Percentiles rank a stretch among this genome's conserved stretches.
Evolutionary conservation across 2,797 vertebrate genomes (phyloP).

Genomic region (Bradypus variegatus): DNA sequence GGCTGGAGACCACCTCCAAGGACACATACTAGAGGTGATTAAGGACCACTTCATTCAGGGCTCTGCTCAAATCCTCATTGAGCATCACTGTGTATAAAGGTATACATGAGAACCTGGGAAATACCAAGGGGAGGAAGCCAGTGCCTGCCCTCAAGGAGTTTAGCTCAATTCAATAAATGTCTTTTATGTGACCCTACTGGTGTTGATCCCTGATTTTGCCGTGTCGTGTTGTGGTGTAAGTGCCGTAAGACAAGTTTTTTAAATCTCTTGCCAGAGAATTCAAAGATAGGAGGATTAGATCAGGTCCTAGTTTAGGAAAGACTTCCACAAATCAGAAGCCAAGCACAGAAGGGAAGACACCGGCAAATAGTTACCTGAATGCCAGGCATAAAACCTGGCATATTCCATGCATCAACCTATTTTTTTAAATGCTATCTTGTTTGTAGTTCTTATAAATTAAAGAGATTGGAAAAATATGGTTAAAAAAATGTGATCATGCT

Average conservation of each 20-base stretch:
- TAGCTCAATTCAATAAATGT: not conserved
- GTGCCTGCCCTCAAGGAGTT: not conserved
- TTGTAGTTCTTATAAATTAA: not conserved
- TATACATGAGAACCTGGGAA: not conserved
- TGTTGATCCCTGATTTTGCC: not conserved
- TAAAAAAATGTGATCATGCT: not conserved
- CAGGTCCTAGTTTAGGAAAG: not conserved
- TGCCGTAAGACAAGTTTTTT: not conserved
- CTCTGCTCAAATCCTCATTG: not conserved
- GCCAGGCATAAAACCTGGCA: not conserved
- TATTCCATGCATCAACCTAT: not conserved
- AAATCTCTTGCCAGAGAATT: not conserved
- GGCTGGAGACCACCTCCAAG: not conserved
- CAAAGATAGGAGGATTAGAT: not conserved
- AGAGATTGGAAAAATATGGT: not conserved
- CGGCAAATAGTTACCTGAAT: not conserved
- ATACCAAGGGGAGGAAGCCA: not conserved
- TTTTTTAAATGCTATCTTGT: not conserved
- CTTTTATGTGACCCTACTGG: not conserved
- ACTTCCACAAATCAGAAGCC: not conserved
- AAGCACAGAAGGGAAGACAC: not conserved
- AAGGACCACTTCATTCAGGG: not conserved
- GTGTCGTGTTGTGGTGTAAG: rapidly evolving
- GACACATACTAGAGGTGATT: not conserved
- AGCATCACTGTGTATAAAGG: not conserved